A percentile compares a stretch with the other conserved stretches of the same genome.
Evolutionary conservation across 2,888 invertebrate species (phyloP).

Genomic region (Ornithoptera alexandrae): DNA sequence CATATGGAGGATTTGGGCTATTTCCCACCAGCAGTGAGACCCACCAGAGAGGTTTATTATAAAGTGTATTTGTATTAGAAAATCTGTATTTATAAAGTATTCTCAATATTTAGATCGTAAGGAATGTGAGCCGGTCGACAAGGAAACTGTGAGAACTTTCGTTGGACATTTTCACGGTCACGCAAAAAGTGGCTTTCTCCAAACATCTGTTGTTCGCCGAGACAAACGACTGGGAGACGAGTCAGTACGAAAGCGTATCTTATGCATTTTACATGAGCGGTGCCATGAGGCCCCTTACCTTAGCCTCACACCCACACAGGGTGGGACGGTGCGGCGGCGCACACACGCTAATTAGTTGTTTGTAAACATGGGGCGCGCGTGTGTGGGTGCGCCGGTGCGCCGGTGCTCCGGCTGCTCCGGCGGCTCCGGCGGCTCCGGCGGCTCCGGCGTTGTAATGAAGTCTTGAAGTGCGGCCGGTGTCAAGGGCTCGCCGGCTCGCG

Average conservation of each 20-base stretch:
- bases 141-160: conserved; percentile 12
- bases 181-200: conserved; percentile 61
- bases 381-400: conserved; percentile 47
- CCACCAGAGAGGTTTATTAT: no score
- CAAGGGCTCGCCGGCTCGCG: conserved; percentile 51
- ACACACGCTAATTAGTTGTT: conserved; percentile 70
- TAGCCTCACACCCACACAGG: conserved; percentile 45
- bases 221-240: conserved; percentile 63
- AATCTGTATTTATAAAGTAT: no score
- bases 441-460: conserved; percentile 52
- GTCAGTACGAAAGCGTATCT: conserved; percentile 69
- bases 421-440: conserved; percentile 47
- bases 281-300: conserved; percentile 40
- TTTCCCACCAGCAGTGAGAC: no score
- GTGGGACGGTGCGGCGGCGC: conserved; percentile 44
- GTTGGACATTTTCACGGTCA: conserved; percentile 41
- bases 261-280: conserved; percentile 84
- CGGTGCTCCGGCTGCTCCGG: conserved; percentile 49
- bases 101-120: no score
- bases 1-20: no score
- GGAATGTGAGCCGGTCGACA: not conserved
- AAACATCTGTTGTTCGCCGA: conserved; percentile 62
- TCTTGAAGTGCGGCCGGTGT: conserved; percentile 59
- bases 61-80: no score
- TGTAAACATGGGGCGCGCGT: conserved; percentile 59